Conservation (phyloP, 2,797 vertebrate species). For the Epinephelus coioides region DNA sequence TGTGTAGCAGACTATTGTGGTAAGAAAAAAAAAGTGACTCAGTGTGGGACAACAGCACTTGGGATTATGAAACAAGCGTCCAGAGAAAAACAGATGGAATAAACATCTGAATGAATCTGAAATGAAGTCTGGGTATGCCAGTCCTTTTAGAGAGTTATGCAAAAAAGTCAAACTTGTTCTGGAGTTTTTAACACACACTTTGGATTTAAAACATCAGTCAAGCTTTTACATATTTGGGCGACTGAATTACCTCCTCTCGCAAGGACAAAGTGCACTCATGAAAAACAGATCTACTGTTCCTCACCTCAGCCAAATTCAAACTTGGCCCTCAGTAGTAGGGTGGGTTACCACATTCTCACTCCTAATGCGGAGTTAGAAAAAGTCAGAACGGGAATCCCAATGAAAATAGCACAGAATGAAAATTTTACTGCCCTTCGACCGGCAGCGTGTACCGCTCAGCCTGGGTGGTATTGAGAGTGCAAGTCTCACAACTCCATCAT, state of each 20-base stretch:
- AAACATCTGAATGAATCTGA: slow-evolving; percentile 29
- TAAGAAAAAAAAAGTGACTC: slow-evolving; percentile 26
- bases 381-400: slow-evolving; percentile 44
- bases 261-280: background rate
- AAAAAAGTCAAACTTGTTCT: slow-evolving; percentile 11
- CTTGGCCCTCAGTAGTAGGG: slow-evolving; percentile 4
- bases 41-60: slow-evolving; percentile 44
- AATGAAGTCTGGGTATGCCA: slow-evolving; percentile 11
- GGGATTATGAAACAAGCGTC: slow-evolving; percentile 52
- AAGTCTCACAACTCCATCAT: slow-evolving; percentile 6
- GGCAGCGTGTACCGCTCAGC: slow-evolving; percentile 2
- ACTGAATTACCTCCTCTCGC: background rate
- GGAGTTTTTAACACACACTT: background rate
- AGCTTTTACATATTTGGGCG: slow-evolving; percentile 5
- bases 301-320: slow-evolving; percentile 32
- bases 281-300: slow-evolving; percentile 16
- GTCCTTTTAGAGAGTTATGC: background rate
- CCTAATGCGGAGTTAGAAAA: slow-evolving; percentile 30
- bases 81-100: slow-evolving; percentile 40
- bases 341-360: slow-evolving; percentile 40
- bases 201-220: background rate
- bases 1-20: slow-evolving; percentile 68
- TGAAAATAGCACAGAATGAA: slow-evolving; percentile 47
- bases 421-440: slow-evolving; percentile 27
- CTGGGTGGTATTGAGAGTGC: slow-evolving; percentile 32